Percentiles rank a stretch among this genome's conserved stretches.
These are phyloP conservation scores for Hemaris fuciformis DNA, from an alignment of 2,888 invertebrate genomes.

Conservation along the genomic window DNA sequence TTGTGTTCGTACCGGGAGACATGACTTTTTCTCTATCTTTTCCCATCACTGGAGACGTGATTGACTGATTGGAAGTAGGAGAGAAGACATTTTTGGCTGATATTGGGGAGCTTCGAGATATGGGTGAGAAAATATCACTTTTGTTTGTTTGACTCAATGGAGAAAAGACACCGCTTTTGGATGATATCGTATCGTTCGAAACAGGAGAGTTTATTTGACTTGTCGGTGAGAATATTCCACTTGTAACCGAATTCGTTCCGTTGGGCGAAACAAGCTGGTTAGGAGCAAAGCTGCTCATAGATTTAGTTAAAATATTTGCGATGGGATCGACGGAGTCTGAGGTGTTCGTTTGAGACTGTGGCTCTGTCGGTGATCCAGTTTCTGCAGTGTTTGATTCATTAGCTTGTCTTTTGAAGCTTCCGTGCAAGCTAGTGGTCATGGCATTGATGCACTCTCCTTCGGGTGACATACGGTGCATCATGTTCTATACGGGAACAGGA, in stretches of 20 bases:
- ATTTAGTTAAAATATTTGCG: slow-evolving; percentile 67
- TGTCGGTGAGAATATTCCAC: slow-evolving; percentile 78
- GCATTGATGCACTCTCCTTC: slow-evolving; percentile 84
- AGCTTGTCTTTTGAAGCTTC: slow-evolving; percentile 83
- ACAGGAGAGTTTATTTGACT: slow-evolving; percentile 79
- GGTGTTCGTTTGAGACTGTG: slow-evolving; percentile 67
- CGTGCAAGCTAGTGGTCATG: slow-evolving; percentile 84
- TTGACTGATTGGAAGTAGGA: slow-evolving; percentile 71
- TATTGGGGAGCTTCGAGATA: slow-evolving; percentile 73
- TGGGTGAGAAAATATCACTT: slow-evolving; percentile 73
- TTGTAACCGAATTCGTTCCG: slow-evolving; percentile 76
- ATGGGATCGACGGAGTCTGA: slow-evolving; percentile 67
- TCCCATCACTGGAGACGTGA: slow-evolving; percentile 66
- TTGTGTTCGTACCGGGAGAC: slow-evolving; percentile 73
- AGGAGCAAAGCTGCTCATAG: slow-evolving; percentile 62
- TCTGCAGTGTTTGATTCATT: slow-evolving; percentile 68
- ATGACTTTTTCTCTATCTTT: slow-evolving; percentile 70
- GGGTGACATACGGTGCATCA: slow-evolving; percentile 86
- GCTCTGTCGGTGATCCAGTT: slow-evolving; percentile 67
- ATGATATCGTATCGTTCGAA: slow-evolving; percentile 77
- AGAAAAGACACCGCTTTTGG: slow-evolving; percentile 77
- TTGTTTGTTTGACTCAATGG: slow-evolving; percentile 77
- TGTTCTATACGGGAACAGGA: slow-evolving; percentile 81
- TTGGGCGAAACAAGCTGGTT: slow-evolving; percentile 76
- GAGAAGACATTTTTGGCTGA: slow-evolving; percentile 75